Evolutionary conservation across 1,140 invertebrate genomes (phyloP).

Genomic region (Pissodes strobi): DNA sequence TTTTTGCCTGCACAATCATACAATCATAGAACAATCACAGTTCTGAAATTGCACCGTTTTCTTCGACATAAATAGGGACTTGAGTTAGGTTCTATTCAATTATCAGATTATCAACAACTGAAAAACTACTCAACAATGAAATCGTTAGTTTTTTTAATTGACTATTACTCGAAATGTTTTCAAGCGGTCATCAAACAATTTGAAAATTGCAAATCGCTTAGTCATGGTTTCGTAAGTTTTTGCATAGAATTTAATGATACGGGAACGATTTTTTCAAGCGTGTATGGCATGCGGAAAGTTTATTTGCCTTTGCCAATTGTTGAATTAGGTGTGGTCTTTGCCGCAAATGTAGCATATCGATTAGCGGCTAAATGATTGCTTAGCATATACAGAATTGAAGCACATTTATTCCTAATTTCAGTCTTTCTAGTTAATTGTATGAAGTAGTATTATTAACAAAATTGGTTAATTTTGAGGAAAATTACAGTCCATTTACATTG

Average conservation of each 20-base stretch:
- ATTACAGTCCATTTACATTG: too few relatives aligned
- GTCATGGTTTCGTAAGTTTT: conserved; percentile 4
- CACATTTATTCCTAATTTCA: too few relatives aligned
- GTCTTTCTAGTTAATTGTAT: too few relatives aligned
- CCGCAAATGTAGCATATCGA: too few relatives aligned
- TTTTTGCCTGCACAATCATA: conserved; percentile 5
- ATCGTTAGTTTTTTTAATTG: not conserved
- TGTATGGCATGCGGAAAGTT: not conserved
- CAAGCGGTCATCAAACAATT: not conserved
- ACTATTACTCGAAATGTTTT: not conserved
- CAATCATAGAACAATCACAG: not conserved
- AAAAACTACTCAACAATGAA: conserved; percentile 5
- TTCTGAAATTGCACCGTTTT: not conserved
- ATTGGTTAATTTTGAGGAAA: too few relatives aligned
- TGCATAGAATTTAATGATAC: not conserved
- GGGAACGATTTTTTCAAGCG: not conserved
- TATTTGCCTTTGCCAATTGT: too few relatives aligned
- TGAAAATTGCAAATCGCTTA: not conserved
- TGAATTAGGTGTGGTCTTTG: too few relatives aligned
- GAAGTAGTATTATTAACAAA: too few relatives aligned
- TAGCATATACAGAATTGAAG: too few relatives aligned
- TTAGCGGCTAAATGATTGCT: too few relatives aligned
- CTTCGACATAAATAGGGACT: conserved; percentile 3
- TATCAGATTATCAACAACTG: conserved; percentile 8
- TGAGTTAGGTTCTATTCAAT: not conserved